Base-by-base conservation (phyloP, 2,113 vertebrate genomes). In the Ammodytes marinus region DNA sequence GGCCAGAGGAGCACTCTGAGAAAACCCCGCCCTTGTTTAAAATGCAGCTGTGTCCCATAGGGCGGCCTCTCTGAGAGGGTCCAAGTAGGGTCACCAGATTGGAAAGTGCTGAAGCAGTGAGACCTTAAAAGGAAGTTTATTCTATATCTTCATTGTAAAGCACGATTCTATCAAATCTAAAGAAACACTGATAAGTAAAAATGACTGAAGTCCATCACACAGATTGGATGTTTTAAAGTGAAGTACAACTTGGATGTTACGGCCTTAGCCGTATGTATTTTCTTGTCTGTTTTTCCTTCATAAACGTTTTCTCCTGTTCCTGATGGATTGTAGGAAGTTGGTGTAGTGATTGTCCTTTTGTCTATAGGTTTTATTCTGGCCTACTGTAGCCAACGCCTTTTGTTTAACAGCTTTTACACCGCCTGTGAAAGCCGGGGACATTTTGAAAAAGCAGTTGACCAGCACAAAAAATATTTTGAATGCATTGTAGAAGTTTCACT, bases 11-110 rank as follows among this genome's bases (percentile, higher is more conserved):
- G 66, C 37, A 15, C 74, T 80, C 63, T 6, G 76, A 84, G 83
- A 90, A 87, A 87, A 63, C 42, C 43, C 15, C 2, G 14, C 78
- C 79, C 46, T 13, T 15, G 73, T 71, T 52, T 58, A 63, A 74
- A 55, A 37, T 35, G 67, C 87, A 87, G 88, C 85, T 85, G 88
- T 40, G 71, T 92, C 77, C 77, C 1, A 57, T 14, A 69, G 54
- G 59, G 82, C 27, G 0, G 45, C 4, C 0, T 75, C 79, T 78
- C 82, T 63, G 58, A 10, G 69, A 85, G 75, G 63, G 73, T 66
- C 39, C 8, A 49, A 5, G 39, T 1, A 6, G 0, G 46, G 74
- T 80, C 68, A 70, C 47, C 88, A 75, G 70, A 57, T 66, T 69
- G 63, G 57, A 88, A 65, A 85, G 46, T 8, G 4, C 10, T 55